Evolutionary conservation across 2,797 vertebrate genomes (phyloP), one percentile per base, ranked within the genome.

Genomic region (Cichlasoma orientale): DNA sequence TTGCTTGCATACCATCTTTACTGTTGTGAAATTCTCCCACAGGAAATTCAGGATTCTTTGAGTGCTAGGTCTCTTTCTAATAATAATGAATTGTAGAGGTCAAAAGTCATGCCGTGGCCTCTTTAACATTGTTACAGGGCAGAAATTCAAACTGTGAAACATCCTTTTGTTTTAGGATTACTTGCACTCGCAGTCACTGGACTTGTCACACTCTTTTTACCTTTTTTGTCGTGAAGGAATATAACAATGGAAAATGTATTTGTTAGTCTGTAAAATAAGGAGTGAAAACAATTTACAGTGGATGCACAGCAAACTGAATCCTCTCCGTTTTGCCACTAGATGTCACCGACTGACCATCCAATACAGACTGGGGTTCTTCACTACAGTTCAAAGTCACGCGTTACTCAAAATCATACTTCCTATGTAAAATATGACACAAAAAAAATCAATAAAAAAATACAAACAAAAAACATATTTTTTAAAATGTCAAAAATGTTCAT

Each of bases 281-380:
- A 27, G 38, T 63, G 38, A 63, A 63, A 44, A 63, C 38, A 12
- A 41, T 44, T 41, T 44, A 27, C 5, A 21, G 4, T 31, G 23
- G 14, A 69, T 18, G 14, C 36, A 6, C n/a, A 7, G 53, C 13
- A 12, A 11, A 36, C 9, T 75, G 47, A 0, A 36, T 0, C 18
- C 18, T 27, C 9, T 27, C 0, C 2, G 79, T 66, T 82, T 66
- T 0, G 0, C 91, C 94, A 91, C 93, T 93, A 94, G 93, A 92
- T 94, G 94, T 94, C 92, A 88, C 78, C 61, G 79, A 74, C 4
- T 83, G 79, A 89, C 81, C 88, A 74, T 53, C 29, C 29, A 93
- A 91, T 87, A 50, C 14, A 75, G 74, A 21, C 31, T 3, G 3
- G 11, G 7, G 23, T 0, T 5, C 41, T 38, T 82, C 74, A 80